phyloP scores from a whole-genome alignment of 2,888 invertebrate species.

The Piscicola geometra region DNA sequence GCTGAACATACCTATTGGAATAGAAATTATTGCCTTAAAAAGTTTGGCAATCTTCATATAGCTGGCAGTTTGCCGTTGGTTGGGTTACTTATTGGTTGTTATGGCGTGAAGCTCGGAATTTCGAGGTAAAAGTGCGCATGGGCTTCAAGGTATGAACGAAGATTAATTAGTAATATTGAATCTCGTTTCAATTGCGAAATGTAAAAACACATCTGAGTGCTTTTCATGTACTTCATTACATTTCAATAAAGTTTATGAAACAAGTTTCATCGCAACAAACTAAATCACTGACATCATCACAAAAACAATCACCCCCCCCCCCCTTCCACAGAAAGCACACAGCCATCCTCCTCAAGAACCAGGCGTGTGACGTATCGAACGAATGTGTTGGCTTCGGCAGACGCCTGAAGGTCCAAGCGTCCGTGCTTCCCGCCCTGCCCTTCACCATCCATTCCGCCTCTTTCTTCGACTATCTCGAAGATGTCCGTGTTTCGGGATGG shows the following conservation, averaged over 20 bases:
- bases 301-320: too few species aligned
- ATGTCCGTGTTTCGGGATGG: conserved; percentile 35
- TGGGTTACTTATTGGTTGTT: too few species aligned
- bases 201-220: too few species aligned
- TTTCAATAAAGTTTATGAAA: neutral
- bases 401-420: conserved; percentile 31
- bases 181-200: too few species aligned
- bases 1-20: neutral
- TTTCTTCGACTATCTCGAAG: conserved; percentile 37
- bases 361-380: conserved; percentile 32
- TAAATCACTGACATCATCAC: too few species aligned
- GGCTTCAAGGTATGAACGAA: too few species aligned
- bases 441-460: conserved; percentile 64
- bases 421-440: conserved; percentile 7
- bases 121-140: neutral
- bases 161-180: too few species aligned
- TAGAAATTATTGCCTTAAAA: too few species aligned
- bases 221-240: too few species aligned
- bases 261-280: neutral
- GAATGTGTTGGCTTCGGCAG: conserved; percentile 33
- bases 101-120: too few species aligned
- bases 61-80: too few species aligned
- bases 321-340: conserved; percentile 12
- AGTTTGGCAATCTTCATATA: too few species aligned
- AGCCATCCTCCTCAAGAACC: conserved; percentile 38